Evolutionary conservation across 2,113 vertebrate species (phyloP), one percentile per base, ranked within the genome.

Genomic region (Nycticorax nycticorax): DNA sequence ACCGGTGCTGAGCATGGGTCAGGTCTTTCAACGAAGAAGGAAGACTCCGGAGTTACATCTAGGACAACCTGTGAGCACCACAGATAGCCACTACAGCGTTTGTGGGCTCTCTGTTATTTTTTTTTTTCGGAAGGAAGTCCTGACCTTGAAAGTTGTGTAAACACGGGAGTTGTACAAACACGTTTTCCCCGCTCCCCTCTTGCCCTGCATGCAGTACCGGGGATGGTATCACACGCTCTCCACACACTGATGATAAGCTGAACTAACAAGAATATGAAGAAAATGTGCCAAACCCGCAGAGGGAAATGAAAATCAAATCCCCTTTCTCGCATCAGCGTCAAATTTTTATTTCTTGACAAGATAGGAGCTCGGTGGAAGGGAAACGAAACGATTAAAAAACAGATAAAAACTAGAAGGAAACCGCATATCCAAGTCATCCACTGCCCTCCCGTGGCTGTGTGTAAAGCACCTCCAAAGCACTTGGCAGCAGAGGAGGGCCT

Each of bases 391-490:
- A 97, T 96, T 97, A 85, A 89, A 97, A 95, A 78, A 43, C 67
- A 93, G 89, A 92, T 76, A 86, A 86, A 75, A 96, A 81, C 48
- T 15, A 48, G 81, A 86, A 86, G 56, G 55, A 22, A 71, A 64
- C 47, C 3, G 9, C 66, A 96, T 93, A 96, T 71, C 60, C 92
- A 98, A 97, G 89, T 98, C 98, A 96, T 98, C 94, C 98, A 98
- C 98, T 98, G 98, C 98, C 98, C 98, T 98, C 98, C 96, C 24
- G 98, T 98, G 98, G 98, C 71, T 55, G 30, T 30, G 24, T 21
- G 78, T 56, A 37, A 62, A 93, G 80, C 68, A 64, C 35, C 93
- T 43, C 60, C 77, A 41, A 41, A 84, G 64, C 63, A 14, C 66
- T 62, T 78, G 35, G 63, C 37, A 89, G 69, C 86, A 87, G 56